phyloP scores from a whole-genome alignment of 1,140 invertebrate genomes.

The Littorina saxatilis region DNA sequence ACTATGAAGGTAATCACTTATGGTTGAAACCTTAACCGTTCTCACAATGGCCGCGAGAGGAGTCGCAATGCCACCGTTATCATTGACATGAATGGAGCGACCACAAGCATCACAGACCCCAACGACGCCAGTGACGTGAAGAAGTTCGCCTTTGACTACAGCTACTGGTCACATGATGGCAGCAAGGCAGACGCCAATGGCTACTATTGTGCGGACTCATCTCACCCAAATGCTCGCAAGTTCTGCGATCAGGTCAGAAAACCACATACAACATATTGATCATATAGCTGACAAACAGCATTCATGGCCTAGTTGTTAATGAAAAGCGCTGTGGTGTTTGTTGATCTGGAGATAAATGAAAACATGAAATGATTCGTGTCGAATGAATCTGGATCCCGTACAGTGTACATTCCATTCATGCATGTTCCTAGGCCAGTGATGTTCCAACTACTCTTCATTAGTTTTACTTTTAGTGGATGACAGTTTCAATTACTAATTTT shows the following conservation, averaged over 20 bases:
- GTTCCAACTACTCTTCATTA: too few species aligned
- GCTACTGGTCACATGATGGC: conserved; percentile 83
- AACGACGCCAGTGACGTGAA: conserved; percentile 72
- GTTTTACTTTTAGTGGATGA: too few species aligned
- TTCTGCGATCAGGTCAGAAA: conserved; percentile 78
- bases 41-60: conserved; percentile 79
- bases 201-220: conserved; percentile 75
- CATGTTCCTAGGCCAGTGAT: too few species aligned
- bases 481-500: not conserved
- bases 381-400: too few species aligned
- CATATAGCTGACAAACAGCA: too few species aligned
- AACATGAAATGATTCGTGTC: too few species aligned
- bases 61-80: conserved; percentile 78
- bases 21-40: conserved; percentile 62
- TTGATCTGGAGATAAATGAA: too few species aligned
- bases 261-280: too few species aligned
- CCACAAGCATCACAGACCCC: conserved; percentile 78
- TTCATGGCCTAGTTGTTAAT: too few species aligned
- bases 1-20: too few species aligned
- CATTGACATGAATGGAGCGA: conserved; percentile 78
- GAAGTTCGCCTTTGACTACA: conserved; percentile 80
- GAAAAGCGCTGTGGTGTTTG: too few species aligned
- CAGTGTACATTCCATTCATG: too few species aligned
- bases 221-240: conserved; percentile 75
- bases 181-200: conserved; percentile 78